Conservation (phyloP, 1,140 invertebrate species). For the Berghia stephanieae region DNA sequence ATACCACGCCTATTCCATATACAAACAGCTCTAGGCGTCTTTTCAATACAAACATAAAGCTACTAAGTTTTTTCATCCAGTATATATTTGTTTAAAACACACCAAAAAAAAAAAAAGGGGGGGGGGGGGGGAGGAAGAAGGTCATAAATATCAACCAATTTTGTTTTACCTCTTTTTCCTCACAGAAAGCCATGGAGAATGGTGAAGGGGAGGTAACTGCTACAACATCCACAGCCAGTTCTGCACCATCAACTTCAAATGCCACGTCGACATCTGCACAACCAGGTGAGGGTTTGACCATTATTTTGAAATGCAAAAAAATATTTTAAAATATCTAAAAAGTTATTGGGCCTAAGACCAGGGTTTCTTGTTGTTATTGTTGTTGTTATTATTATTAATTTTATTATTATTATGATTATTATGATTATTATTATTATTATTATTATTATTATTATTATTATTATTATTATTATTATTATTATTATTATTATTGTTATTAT, state of each 20-base stretch:
- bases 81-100: too few relatives aligned
- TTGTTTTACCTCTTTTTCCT: slow-evolving; percentile 19
- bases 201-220: slow-evolving; percentile 39
- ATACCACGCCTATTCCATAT: too few relatives aligned
- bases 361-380: background rate
- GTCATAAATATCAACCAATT: too few relatives aligned
- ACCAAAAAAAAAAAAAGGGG: too few relatives aligned
- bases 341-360: too few relatives aligned
- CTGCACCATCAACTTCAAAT: slow-evolving; percentile 41
- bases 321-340: background rate
- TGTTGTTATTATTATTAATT: background rate
- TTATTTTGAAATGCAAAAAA: background rate
- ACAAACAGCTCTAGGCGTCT: too few relatives aligned
- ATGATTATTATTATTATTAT: background rate
- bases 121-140: too few relatives aligned
- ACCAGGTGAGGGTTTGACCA: background rate
- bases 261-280: slow-evolving; percentile 18
- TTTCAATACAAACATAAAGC: too few relatives aligned
- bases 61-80: too few relatives aligned
- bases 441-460: background rate
- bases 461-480: background rate
- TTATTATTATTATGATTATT: too few relatives aligned
- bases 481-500: background rate
- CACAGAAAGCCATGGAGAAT: slow-evolving; percentile 48
- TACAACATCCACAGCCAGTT: slow-evolving; percentile 40